A percentile compares a stretch with the other conserved stretches of the same genome.
phyloP scores from a whole-genome alignment of 2,113 vertebrate genomes.

The Pseudorhombus dupliciocellatus region DNA sequence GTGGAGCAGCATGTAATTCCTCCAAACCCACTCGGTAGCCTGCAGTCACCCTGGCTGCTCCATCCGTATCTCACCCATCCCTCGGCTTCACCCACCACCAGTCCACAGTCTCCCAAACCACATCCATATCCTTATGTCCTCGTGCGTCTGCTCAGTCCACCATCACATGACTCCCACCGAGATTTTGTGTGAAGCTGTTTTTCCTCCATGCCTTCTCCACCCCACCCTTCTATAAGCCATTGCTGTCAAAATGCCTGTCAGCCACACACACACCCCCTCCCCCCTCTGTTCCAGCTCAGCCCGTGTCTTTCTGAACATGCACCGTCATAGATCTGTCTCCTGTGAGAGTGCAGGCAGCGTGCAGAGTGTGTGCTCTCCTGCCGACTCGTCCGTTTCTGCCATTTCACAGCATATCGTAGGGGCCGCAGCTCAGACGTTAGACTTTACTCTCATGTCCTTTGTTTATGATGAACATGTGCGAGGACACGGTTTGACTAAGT shows the following conservation, averaged over 20 bases:
- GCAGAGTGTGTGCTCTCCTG: constrained; percentile 2
- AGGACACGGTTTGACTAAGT: constrained; percentile 26
- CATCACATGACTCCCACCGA: constrained; percentile 13
- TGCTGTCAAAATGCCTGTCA: constrained; percentile 29
- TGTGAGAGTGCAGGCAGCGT: constrained; percentile 27
- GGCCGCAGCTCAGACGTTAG: constrained; percentile 27
- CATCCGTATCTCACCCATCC: constrained; percentile 12
- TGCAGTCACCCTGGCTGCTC: constrained; percentile 48
- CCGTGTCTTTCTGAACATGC: constrained; percentile 45
- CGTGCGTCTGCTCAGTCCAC: neutral
- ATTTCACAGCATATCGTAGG: constrained; percentile 40
- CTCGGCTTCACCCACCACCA: constrained; percentile 5
- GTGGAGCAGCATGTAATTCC: constrained; percentile 50
- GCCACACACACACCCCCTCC: neutral
- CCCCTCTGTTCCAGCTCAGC: constrained; percentile 8
- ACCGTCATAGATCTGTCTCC: constrained; percentile 29
- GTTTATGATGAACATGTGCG: constrained; percentile 24
- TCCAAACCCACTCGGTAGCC: constrained; percentile 51
- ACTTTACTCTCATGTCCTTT: constrained; percentile 32
- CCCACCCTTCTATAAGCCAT: constrained; percentile 9
- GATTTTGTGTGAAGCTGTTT: constrained; percentile 31
- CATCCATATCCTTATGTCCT: constrained; percentile 8
- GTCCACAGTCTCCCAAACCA: constrained; percentile 3
- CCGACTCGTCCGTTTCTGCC: neutral
- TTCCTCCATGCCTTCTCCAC: neutral